Conservation (phyloP, 2,888 invertebrate genomes). For the Acleris holmiana region DNA sequence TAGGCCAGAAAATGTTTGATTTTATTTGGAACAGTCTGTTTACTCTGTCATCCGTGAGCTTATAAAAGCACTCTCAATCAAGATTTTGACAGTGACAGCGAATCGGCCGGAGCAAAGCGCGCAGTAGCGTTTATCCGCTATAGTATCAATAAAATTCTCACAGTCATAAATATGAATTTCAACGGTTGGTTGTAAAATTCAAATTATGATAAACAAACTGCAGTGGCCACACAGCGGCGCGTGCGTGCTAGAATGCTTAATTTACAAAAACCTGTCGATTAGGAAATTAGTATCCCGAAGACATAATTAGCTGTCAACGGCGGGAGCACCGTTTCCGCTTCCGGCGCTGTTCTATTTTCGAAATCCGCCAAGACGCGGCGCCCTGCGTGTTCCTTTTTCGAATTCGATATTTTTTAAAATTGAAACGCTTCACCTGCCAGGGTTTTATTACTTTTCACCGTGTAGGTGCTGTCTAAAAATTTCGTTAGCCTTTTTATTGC, state of each 20-base stretch:
- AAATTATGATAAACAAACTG: slow-evolving; percentile 73
- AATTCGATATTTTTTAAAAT: slow-evolving; percentile 48
- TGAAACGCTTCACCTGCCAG: slow-evolving; percentile 66
- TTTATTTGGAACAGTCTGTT: slow-evolving; percentile 57
- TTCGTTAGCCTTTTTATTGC: slow-evolving; percentile 80
- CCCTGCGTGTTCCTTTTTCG: slow-evolving; percentile 48
- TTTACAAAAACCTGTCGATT: slow-evolving; percentile 75
- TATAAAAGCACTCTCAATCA: slow-evolving; percentile 66
- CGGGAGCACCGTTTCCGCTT: slow-evolving; percentile 77
- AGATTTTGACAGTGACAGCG: slow-evolving; percentile 64
- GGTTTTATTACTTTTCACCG: slow-evolving; percentile 67
- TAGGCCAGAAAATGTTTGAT: slow-evolving; percentile 45
- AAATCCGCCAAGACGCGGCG: slow-evolving; percentile 68
- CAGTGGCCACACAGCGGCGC: slow-evolving; percentile 46
- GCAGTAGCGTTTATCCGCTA: slow-evolving; percentile 57
- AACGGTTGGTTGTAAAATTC: slow-evolving; percentile 72
- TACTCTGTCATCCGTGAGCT: slow-evolving; percentile 61
- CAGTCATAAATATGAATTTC: slow-evolving; percentile 72
- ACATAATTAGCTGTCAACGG: slow-evolving; percentile 82
- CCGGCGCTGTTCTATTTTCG: slow-evolving; percentile 79
- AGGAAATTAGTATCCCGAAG: slow-evolving; percentile 72
- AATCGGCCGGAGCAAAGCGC: slow-evolving; percentile 49
- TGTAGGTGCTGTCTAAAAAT: slow-evolving; percentile 79
- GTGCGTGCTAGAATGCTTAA: slow-evolving; percentile 45
- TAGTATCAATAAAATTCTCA: slow-evolving; percentile 69